These are phyloP conservation scores for Cyrtonyx montezumae DNA, from an alignment of 2,113 vertebrate species.

Conservation along the genomic window DNA sequence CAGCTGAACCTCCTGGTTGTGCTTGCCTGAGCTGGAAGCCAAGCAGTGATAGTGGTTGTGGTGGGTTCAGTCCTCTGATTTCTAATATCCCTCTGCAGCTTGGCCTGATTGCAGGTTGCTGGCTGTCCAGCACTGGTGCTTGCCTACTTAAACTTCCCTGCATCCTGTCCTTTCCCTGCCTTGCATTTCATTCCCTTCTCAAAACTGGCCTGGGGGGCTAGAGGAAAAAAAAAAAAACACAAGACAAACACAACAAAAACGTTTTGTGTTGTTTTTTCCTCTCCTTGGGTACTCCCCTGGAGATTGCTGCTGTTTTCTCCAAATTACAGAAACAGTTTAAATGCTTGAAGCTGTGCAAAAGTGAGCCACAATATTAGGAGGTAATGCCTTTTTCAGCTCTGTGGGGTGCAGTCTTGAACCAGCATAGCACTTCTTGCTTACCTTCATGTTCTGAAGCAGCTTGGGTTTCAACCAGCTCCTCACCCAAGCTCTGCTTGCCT, in stretches of 20 bases:
- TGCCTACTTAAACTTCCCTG: not conserved
- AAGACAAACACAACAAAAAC: not conserved
- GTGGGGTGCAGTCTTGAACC: slow-evolving; percentile 50
- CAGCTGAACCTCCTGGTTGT: not conserved
- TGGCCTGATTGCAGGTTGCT: not conserved
- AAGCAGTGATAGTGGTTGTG: not conserved
- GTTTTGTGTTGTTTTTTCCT: not conserved
- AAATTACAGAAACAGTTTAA: not conserved
- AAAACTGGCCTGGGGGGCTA: not conserved
- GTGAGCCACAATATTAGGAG: not conserved
- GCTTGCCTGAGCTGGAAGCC: not conserved
- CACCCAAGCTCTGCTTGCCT: slow-evolving; percentile 6
- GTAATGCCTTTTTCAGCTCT: slow-evolving; percentile 26
- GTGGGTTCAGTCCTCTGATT: not conserved
- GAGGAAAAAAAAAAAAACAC: not conserved
- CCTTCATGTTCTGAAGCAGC: not conserved
- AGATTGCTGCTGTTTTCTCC: slow-evolving; percentile 12
- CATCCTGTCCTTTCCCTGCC: not conserved
- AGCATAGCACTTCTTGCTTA: not conserved
- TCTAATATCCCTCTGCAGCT: not conserved
- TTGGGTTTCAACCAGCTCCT: not conserved
- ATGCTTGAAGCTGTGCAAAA: not conserved
- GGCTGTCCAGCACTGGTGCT: not conserved
- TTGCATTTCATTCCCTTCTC: not conserved
- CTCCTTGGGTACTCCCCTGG: not conserved